Percentiles rank a stretch among this genome's conserved stretches.
Evolutionary conservation across 2,888 invertebrate species (phyloP).

Genomic region (Chymomyza fuscimana): DNA sequence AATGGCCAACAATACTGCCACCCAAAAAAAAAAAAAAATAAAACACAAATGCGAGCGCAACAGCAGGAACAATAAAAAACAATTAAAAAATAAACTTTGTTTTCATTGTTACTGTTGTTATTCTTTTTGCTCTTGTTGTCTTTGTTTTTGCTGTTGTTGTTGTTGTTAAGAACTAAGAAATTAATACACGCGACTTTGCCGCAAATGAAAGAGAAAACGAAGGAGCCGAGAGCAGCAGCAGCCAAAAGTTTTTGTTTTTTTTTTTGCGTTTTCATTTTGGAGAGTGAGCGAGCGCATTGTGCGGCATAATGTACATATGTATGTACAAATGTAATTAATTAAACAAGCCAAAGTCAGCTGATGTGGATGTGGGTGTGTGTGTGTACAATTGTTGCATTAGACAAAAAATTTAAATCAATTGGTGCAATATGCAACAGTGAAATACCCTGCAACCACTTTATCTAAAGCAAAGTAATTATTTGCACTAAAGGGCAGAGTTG

Average conservation of each 20-base stretch:
- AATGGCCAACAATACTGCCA: constrained; percentile 20
- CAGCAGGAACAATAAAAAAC: constrained; percentile 9
- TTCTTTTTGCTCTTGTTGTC: background rate
- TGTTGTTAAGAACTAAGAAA: constrained; percentile 34
- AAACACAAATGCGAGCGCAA: constrained; percentile 18
- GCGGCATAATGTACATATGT: background rate
- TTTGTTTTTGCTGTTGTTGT: background rate
- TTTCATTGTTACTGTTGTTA: background rate
- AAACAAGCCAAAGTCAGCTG: constrained; percentile 71
- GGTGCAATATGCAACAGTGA: too few relatives aligned
- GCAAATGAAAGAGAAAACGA: constrained; percentile 68
- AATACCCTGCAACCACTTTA: too few relatives aligned
- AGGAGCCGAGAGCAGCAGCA: constrained; percentile 40
- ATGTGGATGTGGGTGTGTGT: constrained; percentile 31
- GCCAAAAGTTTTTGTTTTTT: constrained; percentile 44
- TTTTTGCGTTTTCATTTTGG: constrained; percentile 1
- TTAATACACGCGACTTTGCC: constrained; percentile 45
- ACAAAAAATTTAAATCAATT: constrained; percentile 22
- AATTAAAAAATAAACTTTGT: constrained; percentile 18
- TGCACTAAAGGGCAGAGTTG: too few relatives aligned
- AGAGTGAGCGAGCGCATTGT: constrained; percentile 24
- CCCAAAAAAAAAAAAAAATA: constrained; percentile 36
- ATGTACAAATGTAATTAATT: constrained; percentile 61
- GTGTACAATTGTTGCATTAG: constrained; percentile 64
- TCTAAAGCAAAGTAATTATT: too few relatives aligned